Evolutionary conservation across 2,113 vertebrate genomes (phyloP).

Genomic region (Aythya baeri): DNA sequence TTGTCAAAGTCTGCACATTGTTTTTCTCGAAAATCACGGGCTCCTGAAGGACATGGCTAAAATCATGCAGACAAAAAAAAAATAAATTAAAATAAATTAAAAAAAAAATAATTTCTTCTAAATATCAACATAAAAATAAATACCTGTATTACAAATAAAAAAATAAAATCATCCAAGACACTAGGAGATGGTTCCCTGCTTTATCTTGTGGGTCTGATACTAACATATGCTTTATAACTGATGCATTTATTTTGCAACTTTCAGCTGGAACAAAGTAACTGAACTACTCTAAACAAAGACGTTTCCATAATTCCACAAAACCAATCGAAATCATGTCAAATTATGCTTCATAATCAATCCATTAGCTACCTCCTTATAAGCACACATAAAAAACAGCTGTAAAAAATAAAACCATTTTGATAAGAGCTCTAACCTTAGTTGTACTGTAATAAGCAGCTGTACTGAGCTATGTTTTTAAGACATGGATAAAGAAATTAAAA

Average conservation of each 20-base stretch:
- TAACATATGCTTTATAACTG: constrained; percentile 18
- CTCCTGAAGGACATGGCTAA: constrained; percentile 88
- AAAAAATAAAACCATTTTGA: constrained; percentile 32
- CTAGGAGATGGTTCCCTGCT: background rate
- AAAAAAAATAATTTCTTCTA: constrained; percentile 40
- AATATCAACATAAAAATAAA: constrained; percentile 33
- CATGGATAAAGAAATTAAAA: background rate
- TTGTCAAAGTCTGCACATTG: constrained; percentile 97
- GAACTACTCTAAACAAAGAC: constrained; percentile 59
- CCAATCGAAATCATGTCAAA: constrained; percentile 28
- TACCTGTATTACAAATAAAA: background rate
- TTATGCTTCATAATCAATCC: constrained; percentile 26
- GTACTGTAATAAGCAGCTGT: background rate
- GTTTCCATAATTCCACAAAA: constrained; percentile 25
- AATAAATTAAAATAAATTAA: background rate
- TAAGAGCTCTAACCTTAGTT: background rate
- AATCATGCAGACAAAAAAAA: constrained; percentile 30
- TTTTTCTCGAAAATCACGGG: constrained; percentile 96
- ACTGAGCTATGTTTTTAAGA: constrained; percentile 9
- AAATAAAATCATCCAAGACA: constrained; percentile 3
- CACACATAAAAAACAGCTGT: constrained; percentile 42
- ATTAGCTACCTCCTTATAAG: constrained; percentile 52
- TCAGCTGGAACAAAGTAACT: constrained; percentile 37
- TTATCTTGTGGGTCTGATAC: background rate
- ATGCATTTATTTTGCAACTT: constrained; percentile 7